Evolutionary conservation across 1,140 invertebrate genomes (phyloP), one percentile per base, ranked within the genome.

Genomic region (Sycobia sp.): DNA sequence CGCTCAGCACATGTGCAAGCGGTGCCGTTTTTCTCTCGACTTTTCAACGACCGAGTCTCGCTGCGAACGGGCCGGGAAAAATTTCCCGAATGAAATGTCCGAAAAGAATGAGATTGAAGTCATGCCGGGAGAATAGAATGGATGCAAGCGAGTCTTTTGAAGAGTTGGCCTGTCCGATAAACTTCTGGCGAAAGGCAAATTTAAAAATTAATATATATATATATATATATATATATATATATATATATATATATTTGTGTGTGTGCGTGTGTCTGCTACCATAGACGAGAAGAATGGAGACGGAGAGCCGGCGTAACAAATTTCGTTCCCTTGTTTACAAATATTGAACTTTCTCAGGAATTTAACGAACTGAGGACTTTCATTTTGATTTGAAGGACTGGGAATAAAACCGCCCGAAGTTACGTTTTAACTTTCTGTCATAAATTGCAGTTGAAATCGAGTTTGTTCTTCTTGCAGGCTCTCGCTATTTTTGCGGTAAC

Each of bases 341-440:
- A 54, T 18, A 34, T 49, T 43, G 27, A 18, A 18, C 20, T 53
- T 61, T 23, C 38, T 44, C 25, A 36, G 18, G 13, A 25, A 41
- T 25, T 54, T 47, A 54, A 54, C 47, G 50, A 62, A 62, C 41
- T 38, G 22, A 62, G 25, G 46, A 62, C 39, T 36, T 53, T 62
- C 20, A 11, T 54, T 27, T 23, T 3, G 22, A 25, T 54, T 47
- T 54, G 29, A 47, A 54, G 47, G 43, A 44, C 20, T 16, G 9
- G 20, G n/a, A n/a, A n/a, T 16, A 23, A 46, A 38, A 34, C 13
- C 29, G n/a, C 34, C 23, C 41, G 11, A 36, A 61, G 38, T 46
- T 60, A 46, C 54, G 20, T 29, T 53, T 44, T 53, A 61, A 44
- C 59, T 46, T 53, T 46, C 13, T 46, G 23, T 13, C 41, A 22